A percentile compares a stretch with the other conserved stretches of the same genome.
Conservation (phyloP, 2,888 invertebrate genomes). For the Coenonympha glycerion region DNA sequence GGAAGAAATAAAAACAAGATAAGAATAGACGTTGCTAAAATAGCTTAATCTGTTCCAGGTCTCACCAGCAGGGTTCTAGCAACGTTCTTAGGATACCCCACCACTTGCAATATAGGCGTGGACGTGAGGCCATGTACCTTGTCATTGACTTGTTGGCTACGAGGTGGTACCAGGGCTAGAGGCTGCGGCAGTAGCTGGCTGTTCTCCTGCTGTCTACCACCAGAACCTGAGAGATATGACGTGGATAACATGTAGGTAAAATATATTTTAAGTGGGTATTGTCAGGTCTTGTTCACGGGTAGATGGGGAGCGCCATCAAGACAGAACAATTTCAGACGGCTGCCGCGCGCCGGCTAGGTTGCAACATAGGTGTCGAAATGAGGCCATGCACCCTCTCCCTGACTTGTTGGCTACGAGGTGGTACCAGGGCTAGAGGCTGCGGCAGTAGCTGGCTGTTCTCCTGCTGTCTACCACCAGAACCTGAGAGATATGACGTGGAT, state of each 20-base stretch:
- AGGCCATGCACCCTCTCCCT: slow-evolving; percentile 82
- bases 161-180: slow-evolving; percentile 79
- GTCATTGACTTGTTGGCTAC: slow-evolving; percentile 84
- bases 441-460: slow-evolving; percentile 83
- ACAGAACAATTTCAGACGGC: too few relatives aligned
- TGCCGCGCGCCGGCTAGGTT: too few relatives aligned
- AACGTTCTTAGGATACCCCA: slow-evolving; percentile 76
- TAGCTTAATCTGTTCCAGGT: too few relatives aligned
- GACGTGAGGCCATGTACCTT: slow-evolving; percentile 80
- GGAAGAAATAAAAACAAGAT: neutral
- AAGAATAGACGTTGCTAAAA: too few relatives aligned
- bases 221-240: slow-evolving; percentile 37
- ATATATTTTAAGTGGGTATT: too few relatives aligned
- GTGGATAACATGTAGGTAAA: slow-evolving; percentile 50
- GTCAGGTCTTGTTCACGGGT: too few relatives aligned
- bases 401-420: slow-evolving; percentile 85
- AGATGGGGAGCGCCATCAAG: too few relatives aligned
- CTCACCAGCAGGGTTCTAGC: slow-evolving; percentile 69
- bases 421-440: slow-evolving; percentile 79
- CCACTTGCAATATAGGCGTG: slow-evolving; percentile 74
- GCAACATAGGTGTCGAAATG: slow-evolving; percentile 73
- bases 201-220: slow-evolving; percentile 79
- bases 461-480: slow-evolving; percentile 73
- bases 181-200: slow-evolving; percentile 83
- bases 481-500: slow-evolving; percentile 39